Evolutionary conservation across 2,797 vertebrate genomes (phyloP).

Genomic region (Loriculus beryllinus): DNA sequence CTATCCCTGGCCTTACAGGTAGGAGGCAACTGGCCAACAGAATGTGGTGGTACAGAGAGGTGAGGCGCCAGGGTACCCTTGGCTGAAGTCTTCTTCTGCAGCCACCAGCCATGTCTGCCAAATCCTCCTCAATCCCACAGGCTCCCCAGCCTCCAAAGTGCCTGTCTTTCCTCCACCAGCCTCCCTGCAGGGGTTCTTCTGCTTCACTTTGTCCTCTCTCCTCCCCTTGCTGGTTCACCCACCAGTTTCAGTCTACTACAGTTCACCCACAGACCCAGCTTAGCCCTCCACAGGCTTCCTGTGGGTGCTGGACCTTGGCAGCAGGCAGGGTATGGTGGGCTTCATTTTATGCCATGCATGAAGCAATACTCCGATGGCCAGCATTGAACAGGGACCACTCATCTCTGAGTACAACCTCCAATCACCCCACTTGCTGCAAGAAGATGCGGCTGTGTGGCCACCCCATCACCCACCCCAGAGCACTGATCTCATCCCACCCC

Average conservation of each 20-base stretch:
- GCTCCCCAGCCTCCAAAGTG: background rate
- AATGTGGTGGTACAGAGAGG: accelerated
- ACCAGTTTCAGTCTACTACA: background rate
- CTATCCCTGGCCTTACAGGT: background rate
- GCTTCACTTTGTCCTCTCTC: background rate
- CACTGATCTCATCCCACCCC: accelerated
- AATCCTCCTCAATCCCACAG: background rate
- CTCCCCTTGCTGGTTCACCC: background rate
- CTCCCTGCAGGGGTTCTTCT: background rate
- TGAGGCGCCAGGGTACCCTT: background rate
- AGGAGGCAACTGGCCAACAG: background rate
- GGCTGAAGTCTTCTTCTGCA: background rate
- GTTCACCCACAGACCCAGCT: background rate
- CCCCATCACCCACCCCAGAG: accelerated
- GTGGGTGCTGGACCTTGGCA: too few species aligned
- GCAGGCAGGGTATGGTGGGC: background rate
- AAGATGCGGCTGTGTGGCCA: background rate
- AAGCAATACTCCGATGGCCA: background rate
- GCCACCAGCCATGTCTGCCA: background rate
- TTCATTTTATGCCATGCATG: accelerated
- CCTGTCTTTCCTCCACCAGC: background rate
- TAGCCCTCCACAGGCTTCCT: too few species aligned
- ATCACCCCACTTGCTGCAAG: background rate
- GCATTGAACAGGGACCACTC: accelerated
- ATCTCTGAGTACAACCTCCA: background rate